Evolutionary conservation across 2,797 vertebrate genomes (phyloP).

Genomic region (Sebastes jordani): DNA sequence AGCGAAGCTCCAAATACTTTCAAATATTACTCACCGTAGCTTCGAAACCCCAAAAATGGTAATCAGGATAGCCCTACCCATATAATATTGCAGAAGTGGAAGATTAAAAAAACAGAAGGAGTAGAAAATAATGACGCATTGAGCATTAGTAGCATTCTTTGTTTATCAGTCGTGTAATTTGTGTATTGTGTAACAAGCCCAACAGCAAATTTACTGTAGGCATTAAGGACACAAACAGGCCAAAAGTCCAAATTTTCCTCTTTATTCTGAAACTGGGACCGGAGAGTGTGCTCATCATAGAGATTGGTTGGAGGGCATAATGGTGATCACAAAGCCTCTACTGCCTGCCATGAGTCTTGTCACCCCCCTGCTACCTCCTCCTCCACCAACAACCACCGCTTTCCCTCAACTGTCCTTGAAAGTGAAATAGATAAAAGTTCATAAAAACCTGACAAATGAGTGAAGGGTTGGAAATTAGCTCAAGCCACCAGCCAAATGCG

Average conservation of each 20-base stretch:
- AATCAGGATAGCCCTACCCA: too few relatives aligned
- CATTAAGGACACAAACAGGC: background rate
- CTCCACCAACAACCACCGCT: background rate
- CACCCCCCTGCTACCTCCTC: background rate
- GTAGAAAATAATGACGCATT: background rate
- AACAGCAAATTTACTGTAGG: background rate
- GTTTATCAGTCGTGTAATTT: background rate
- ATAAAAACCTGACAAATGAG: constrained; percentile 6
- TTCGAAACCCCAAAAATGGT: too few relatives aligned
- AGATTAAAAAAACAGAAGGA: background rate
- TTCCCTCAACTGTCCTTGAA: background rate
- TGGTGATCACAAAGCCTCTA: background rate
- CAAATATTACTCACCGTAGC: too few relatives aligned
- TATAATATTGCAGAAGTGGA: background rate
- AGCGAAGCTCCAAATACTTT: too few relatives aligned
- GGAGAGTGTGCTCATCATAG: background rate
- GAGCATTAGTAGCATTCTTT: background rate
- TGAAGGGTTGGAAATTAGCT: background rate
- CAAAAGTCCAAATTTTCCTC: background rate
- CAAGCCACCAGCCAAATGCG: too few relatives aligned
- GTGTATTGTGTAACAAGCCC: background rate
- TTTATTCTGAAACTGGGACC: background rate
- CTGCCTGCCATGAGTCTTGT: background rate
- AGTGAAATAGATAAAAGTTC: constrained; percentile 11
- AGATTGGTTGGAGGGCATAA: background rate